Evolutionary conservation across 1,140 invertebrate species (phyloP), one percentile per base, ranked within the genome.

Genomic region (Drosophila subpulchrella): DNA sequence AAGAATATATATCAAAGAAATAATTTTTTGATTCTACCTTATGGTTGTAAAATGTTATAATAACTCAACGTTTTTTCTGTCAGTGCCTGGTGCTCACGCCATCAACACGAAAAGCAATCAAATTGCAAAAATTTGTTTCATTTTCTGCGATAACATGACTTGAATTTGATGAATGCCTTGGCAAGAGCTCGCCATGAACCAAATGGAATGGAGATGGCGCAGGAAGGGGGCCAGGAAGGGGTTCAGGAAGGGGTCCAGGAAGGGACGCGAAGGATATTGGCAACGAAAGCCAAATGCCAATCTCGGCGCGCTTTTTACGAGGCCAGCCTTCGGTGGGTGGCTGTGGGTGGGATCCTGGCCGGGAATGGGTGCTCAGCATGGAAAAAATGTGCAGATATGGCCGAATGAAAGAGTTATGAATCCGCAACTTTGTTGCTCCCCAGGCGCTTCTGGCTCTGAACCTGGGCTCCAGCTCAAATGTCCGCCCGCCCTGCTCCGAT

Each of bases 71-170:
- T 13, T 12, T 41, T 41, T 47, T 46, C 11, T 48, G 30, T 8
- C 42, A 44, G 48, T 48, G 48, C 15, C 15, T 11, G 7, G 54
- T 38, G 48, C 74, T 63, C 78, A 78, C 75, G 70, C 75, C 80
- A 88, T 81, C 84, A 74, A 84, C 80, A 90, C 84, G 84, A 88
- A 88, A 89, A 88, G 84, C 84, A 88, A 88, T 88, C 84, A 88
- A 88, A 88, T 88, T 89, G 84, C 84, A 88, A 88, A 88, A 88
- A 89, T 88, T 88, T 89, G 85, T 88, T 88, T 89, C 85, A 89
- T 88, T 88, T 89, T 89, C 84, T 89, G 78, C 84, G 84, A 88
- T 88, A 88, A 90, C 84, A 88, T 88, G 84, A 88, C 84, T 90
- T 84, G 84, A 88, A 88, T 88, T 88, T 88, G 84, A 88, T 88